phyloP scores from a whole-genome alignment of 2,113 vertebrate species.

The Morphnarchus princeps region DNA sequence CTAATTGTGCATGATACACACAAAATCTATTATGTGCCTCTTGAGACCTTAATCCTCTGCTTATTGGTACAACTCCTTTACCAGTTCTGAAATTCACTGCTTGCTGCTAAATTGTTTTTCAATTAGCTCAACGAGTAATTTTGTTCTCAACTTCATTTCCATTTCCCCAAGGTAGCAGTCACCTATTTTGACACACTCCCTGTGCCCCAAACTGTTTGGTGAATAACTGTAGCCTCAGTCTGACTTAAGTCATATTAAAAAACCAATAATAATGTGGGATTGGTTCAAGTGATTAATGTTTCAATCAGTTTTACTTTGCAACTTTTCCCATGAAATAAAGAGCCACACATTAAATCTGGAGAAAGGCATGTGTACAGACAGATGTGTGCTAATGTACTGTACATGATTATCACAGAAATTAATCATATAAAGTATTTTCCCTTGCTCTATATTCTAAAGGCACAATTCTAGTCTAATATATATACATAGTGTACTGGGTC shows the following conservation, averaged over 20 bases:
- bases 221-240: neutral
- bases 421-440: neutral
- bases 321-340: neutral
- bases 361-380: neutral
- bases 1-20: neutral
- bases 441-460: neutral
- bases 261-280: neutral
- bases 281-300: neutral
- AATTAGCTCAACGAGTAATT: neutral
- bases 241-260: neutral
- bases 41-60: neutral
- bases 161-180: neutral
- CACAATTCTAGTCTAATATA: neutral
- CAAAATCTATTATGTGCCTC: neutral
- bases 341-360: neutral
- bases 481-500: neutral
- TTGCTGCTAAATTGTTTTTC: neutral
- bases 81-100: neutral
- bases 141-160: neutral
- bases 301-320: neutral
- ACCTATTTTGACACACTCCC: neutral
- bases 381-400: neutral
- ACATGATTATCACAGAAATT: neutral
- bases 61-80: neutral
- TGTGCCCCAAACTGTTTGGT: neutral